Evolutionary conservation across 2,888 invertebrate genomes (phyloP), one percentile per base, ranked within the genome.

Genomic region (Euzophera pinguis): DNA sequence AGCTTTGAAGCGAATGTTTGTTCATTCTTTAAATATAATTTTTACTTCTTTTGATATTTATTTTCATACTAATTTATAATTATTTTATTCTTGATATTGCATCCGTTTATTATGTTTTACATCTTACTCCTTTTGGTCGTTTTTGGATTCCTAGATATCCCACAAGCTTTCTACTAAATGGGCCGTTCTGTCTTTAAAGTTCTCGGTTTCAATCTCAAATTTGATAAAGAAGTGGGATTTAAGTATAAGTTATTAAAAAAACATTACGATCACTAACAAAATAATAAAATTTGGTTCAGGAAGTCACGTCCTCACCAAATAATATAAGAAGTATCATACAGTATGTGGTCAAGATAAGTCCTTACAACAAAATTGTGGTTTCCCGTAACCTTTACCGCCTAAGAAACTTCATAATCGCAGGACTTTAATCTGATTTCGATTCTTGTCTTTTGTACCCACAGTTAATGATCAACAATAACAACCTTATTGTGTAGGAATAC

Each of bases 391-490:
- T 74, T 51, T 68, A 59, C 64, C 52, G 58, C 63, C 56, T 65
- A 75, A 73, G 69, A 77, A 88, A 86, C 81, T 88, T 84, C 72
- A 69, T 80, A 81, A 84, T 82, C 79, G 74, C 79, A 73, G 77
- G 78, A 75, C 71, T 72, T 69, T 84, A 84, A 84, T 84, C 84
- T 76, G 79, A 81, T 84, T 85, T 81, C 82, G 79, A 83, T 84
- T 78, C 78, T 68, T 65, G 68, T 75, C 80, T 83, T 84, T 87
- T 84, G 86, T 82, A 73, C 5, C 5, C 22, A 22, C n/a, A n/a
- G n/a, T 22, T 22, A 22, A 22, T 22, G 22, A 5, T 22, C 39
- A 14, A 10, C 32, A 32, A 10, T 8, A 16, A 1, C 35, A 8
- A 38, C 38, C 38, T 13, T 38, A 10, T 16, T 14, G 10, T 9